These are phyloP conservation scores for Meloidogyne floridensis DNA, from an alignment of 1,140 invertebrate genomes.

Conservation along the genomic window DNA sequence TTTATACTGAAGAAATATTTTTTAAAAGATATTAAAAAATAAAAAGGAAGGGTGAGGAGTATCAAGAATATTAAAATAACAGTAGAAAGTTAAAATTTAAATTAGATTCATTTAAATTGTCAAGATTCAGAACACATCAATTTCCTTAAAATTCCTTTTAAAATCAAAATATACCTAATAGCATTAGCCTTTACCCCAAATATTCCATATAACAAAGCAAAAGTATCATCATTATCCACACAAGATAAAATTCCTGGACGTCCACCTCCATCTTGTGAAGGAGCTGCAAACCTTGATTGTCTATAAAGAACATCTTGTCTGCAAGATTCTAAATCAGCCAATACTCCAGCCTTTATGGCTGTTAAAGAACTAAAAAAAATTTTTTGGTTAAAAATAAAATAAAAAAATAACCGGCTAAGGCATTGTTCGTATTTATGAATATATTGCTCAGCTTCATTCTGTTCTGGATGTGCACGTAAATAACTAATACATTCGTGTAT, in stretches of 20 bases:
- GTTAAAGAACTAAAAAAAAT: slow-evolving; percentile 57
- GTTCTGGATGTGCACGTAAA: slow-evolving; percentile 53
- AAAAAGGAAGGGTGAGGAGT: no score
- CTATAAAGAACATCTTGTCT: slow-evolving; percentile 51
- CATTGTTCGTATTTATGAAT: slow-evolving; percentile 64
- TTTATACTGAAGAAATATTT: background rate
- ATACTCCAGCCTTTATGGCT: slow-evolving; percentile 59
- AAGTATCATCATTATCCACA: slow-evolving; percentile 58
- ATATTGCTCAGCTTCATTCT: slow-evolving; percentile 55
- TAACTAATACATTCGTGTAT: slow-evolving; percentile 63
- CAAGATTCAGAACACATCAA: no score
- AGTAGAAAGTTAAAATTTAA: slow-evolving; percentile 2
- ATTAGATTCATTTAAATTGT: no score
- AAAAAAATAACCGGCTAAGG: slow-evolving; percentile 53
- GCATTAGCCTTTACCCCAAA: slow-evolving; percentile 59
- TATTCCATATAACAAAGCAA: slow-evolving; percentile 61
- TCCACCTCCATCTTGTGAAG: slow-evolving; percentile 2
- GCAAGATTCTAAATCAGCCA: slow-evolving; percentile 57
- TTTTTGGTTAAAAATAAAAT: background rate
- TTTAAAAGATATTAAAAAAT: background rate
- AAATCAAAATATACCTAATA: slow-evolving; percentile 49
- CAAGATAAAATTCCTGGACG: slow-evolving; percentile 20
- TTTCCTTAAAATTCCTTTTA: no score
- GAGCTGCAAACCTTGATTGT: slow-evolving; percentile 37
- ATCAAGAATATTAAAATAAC: no score